phyloP scores from a whole-genome alignment of 37 sponge, comb jelly and placozoan genomes.

The Tethya wilhelma region DNA sequence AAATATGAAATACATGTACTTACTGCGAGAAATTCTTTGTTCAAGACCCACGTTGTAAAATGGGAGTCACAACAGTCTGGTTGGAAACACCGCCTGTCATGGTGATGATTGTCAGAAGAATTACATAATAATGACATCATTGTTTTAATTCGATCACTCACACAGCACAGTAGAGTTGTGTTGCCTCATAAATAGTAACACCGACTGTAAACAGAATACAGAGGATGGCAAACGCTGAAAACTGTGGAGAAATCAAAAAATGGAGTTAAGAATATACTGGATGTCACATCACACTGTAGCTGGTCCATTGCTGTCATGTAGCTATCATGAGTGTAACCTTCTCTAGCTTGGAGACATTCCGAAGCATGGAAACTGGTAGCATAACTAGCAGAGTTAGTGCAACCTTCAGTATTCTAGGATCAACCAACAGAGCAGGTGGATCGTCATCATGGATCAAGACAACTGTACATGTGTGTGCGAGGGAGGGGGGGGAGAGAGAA shows the following conservation, averaged over 20 bases:
- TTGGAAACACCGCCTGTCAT: constrained; percentile 48
- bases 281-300: not conserved
- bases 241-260: constrained; percentile 25
- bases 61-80: constrained; percentile 15
- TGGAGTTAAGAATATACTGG: not conserved
- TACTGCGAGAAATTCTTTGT: constrained; percentile 25
- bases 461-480: too few species aligned
- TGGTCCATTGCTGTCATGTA: too few species aligned
- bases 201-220: constrained; percentile 29
- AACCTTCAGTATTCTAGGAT: constrained; percentile 40
- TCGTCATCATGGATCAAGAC: not conserved
- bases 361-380: constrained; percentile 59
- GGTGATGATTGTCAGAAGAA: too few species aligned
- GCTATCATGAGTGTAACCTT: too few species aligned
- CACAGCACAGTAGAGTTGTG: constrained; percentile 53
- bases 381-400: constrained; percentile 50
- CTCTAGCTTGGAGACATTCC: constrained; percentile 68
- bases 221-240: constrained; percentile 61
- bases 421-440: not conserved
- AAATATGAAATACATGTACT: not conserved
- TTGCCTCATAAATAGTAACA: constrained; percentile 39
- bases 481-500: not conserved
- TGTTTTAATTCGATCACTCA: too few species aligned
- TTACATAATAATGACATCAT: too few species aligned
- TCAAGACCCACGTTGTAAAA: constrained; percentile 32